phyloP scores from a whole-genome alignment of 2,797 vertebrate genomes.

The Lepus oiostolus region DNA sequence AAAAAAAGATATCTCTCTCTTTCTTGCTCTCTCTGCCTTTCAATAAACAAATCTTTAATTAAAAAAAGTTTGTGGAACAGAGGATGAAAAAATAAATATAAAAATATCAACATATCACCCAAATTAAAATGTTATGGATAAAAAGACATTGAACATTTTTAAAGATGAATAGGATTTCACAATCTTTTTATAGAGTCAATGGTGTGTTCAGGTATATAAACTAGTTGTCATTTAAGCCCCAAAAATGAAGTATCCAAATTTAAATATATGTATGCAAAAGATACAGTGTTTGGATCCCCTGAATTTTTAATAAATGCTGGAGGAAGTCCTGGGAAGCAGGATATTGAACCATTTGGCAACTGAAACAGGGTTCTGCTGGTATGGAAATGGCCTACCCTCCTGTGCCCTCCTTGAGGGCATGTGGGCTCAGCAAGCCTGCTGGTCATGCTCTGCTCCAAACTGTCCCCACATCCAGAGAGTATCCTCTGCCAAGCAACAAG shows the following conservation, averaged over 20 bases:
- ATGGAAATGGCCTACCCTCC: not conserved
- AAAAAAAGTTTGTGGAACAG: too few relatives aligned
- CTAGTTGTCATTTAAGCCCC: not conserved
- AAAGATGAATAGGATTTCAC: constrained; percentile 36
- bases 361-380: not conserved
- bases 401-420: not conserved
- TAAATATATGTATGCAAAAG: constrained; percentile 11
- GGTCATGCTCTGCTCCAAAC: not conserved
- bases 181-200: constrained; percentile 27
- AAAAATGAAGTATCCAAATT: constrained; percentile 2
- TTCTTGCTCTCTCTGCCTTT: too few relatives aligned
- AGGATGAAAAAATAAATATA: too few relatives aligned
- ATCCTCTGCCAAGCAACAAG: constrained; percentile 30
- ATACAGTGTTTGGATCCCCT: not conserved
- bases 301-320: constrained; percentile 35
- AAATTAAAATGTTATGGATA: constrained; percentile 53
- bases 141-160: constrained; percentile 11
- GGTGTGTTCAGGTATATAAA: not conserved
- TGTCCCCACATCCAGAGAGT: not conserved
- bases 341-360: constrained; percentile 9
- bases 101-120: not conserved
- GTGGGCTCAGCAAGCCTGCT: not conserved
- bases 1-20: too few relatives aligned
- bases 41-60: too few relatives aligned
- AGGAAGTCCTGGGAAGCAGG: not conserved